Conservation (phyloP, 2,888 invertebrate genomes). For the Agonopterix subpropinquella region DNA sequence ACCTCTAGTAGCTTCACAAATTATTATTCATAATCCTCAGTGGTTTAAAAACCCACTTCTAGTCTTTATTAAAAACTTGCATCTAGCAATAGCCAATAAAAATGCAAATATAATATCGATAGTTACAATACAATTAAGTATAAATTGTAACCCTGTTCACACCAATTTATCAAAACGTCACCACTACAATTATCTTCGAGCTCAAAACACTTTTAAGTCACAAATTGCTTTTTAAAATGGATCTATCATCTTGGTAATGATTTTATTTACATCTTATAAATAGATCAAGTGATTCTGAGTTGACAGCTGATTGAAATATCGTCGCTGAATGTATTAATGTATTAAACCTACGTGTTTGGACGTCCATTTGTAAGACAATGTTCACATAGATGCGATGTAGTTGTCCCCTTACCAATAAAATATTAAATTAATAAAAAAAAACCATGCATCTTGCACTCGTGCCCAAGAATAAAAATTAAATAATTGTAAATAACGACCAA, state of each 20-base stretch:
- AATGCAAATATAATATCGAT: too few species aligned
- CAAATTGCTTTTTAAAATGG: not conserved
- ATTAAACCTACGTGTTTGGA: not conserved
- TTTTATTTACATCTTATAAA: not conserved
- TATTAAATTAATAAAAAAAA: too few species aligned
- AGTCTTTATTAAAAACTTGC: too few species aligned
- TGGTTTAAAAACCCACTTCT: too few species aligned
- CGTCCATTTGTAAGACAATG: not conserved
- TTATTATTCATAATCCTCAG: too few species aligned
- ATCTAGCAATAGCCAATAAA: too few species aligned
- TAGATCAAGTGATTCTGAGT: not conserved
- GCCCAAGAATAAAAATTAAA: too few species aligned
- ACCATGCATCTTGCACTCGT: too few species aligned
- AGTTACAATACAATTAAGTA: not conserved
- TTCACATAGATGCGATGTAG: not conserved
- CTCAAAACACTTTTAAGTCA: not conserved
- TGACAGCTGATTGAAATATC: slow-evolving; percentile 5
- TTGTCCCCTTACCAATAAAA: too few species aligned
- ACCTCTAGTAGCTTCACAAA: too few species aligned
- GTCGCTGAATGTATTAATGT: slow-evolving; percentile 4
- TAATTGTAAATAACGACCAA: too few species aligned
- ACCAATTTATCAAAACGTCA: not conserved
- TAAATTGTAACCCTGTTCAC: not conserved
- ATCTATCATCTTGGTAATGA: not conserved
- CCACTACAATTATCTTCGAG: too few species aligned